Conservation (phyloP, 2,888 invertebrate species). For the Epinotia brunnichana region DNA sequence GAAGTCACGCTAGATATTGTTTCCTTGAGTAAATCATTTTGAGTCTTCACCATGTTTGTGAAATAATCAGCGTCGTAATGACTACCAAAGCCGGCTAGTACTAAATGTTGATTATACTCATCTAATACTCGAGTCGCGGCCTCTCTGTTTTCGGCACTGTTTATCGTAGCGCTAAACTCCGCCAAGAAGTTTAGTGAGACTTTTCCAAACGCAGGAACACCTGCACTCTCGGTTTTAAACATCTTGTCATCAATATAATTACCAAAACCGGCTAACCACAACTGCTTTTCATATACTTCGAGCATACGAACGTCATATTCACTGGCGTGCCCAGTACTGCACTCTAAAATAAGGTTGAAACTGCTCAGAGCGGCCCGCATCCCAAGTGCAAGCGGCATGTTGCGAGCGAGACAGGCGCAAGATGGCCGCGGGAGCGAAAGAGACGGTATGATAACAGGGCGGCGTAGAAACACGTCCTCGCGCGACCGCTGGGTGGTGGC, state of each 20-base stretch:
- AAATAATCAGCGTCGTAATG: neutral
- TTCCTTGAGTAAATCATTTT: no score
- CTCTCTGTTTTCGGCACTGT: neutral
- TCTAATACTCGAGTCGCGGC: neutral
- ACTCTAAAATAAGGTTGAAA: neutral
- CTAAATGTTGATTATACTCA: neutral
- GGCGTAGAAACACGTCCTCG: neutral
- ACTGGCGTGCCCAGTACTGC: neutral
- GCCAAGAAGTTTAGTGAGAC: neutral
- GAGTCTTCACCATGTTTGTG: neutral
- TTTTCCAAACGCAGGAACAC: neutral
- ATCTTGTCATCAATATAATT: neutral
- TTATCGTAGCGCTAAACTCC: neutral
- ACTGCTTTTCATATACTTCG: neutral
- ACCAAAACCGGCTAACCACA: slow-evolving; percentile 7
- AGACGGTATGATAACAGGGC: neutral
- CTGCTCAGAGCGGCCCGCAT: neutral
- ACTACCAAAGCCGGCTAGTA: neutral
- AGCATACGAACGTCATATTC: slow-evolving; percentile 7
- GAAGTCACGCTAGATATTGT: no score
- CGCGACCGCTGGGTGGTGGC: neutral
- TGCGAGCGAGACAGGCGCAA: neutral
- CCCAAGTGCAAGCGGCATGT: slow-evolving; percentile 3
- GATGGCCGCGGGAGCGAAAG: neutral
- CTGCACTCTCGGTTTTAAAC: neutral